Conservation (phyloP, 2,797 vertebrate genomes). For the Crax fasciolata region DNA sequence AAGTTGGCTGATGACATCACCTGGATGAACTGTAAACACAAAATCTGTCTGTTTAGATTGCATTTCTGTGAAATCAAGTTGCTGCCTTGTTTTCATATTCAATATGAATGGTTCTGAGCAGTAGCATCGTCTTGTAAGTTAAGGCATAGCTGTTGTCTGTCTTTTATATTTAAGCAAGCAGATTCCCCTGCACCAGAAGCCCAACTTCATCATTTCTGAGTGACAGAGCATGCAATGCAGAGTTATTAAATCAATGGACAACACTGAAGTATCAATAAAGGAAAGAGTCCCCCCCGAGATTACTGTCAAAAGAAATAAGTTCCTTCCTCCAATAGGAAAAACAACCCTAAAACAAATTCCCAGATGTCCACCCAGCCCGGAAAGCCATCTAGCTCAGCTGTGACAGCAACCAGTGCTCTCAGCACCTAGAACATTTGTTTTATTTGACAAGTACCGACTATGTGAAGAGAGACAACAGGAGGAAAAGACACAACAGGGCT, state of each 20-base stretch:
- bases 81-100: neutral
- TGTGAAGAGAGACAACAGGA: neutral
- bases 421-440: neutral
- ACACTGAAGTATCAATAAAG: constrained; percentile 44
- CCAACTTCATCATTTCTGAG: constrained; percentile 17
- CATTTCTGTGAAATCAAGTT: neutral
- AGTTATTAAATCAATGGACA: constrained; percentile 57
- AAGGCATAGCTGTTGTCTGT: neutral
- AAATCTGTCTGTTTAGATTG: neutral
- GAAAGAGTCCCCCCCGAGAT: constrained; percentile 30
- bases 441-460: neutral
- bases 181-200: neutral
- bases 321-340: neutral
- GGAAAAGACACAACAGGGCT: neutral
- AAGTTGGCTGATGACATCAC: neutral
- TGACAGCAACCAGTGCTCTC: neutral
- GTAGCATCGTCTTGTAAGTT: neutral
- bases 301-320: constrained; percentile 55
- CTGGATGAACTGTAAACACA: neutral
- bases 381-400: constrained; percentile 1
- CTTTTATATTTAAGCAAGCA: neutral
- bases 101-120: neutral
- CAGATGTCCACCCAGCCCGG: neutral
- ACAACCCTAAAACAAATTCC: constrained; percentile 19
- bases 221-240: constrained; percentile 38